Evolutionary conservation across 2,888 invertebrate genomes (phyloP).

Genomic region (Neuroscelio doddi): DNA sequence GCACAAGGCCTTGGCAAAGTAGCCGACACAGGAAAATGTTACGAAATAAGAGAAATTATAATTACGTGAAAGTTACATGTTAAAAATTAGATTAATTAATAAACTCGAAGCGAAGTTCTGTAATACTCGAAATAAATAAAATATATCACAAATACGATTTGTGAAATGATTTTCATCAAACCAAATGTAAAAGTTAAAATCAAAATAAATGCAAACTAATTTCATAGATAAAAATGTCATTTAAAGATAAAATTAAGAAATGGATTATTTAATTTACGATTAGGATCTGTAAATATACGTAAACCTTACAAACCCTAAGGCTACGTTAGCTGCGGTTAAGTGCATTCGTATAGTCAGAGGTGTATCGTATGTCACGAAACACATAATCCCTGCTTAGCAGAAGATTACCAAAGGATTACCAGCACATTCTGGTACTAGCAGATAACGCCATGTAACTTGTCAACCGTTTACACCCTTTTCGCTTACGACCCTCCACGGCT

Average conservation of each 20-base stretch:
- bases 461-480: conserved; percentile 62
- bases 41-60: too few species aligned
- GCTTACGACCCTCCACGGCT: conserved; percentile 44
- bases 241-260: neutral
- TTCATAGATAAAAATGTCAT: neutral
- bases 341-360: conserved; percentile 41
- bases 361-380: conserved; percentile 65
- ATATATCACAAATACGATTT: neutral
- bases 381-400: conserved; percentile 62
- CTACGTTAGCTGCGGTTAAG: conserved; percentile 1
- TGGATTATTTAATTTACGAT: too few species aligned
- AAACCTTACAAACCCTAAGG: neutral
- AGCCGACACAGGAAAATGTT: too few species aligned
- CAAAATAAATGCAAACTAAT: neutral
- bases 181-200: neutral
- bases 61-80: too few species aligned
- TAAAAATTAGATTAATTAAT: too few species aligned
- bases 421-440: conserved; percentile 67
- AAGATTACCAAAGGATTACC: conserved; percentile 67
- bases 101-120: too few species aligned
- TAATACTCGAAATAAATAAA: neutral
- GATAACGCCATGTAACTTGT: conserved; percentile 70
- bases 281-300: neutral
- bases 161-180: neutral
- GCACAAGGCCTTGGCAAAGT: too few species aligned